phyloP scores from a whole-genome alignment of 2,113 vertebrate genomes.

The Neoarius graeffei region DNA sequence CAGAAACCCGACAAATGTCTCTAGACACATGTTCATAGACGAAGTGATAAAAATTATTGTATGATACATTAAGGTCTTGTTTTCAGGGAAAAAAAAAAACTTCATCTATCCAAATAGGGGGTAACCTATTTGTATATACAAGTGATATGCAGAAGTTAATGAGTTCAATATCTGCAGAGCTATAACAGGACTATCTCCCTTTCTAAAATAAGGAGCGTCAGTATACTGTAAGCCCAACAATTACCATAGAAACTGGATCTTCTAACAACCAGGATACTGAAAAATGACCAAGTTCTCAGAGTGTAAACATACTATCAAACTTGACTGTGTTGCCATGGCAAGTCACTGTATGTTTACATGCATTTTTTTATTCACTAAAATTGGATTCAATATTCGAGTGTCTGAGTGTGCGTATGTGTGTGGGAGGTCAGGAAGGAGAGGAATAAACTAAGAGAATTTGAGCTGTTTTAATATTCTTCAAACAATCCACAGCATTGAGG shows the following conservation, averaged over 20 bases:
- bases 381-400: slow-evolving; percentile 37
- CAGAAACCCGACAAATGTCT: neutral
- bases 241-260: slow-evolving; percentile 58
- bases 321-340: slow-evolving; percentile 51
- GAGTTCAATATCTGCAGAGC: slow-evolving; percentile 38
- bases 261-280: slow-evolving; percentile 49
- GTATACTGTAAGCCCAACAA: slow-evolving; percentile 48
- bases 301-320: slow-evolving; percentile 55
- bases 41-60: neutral
- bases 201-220: slow-evolving; percentile 31
- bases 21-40: neutral
- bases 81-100: neutral
- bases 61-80: neutral
- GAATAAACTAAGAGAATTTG: slow-evolving; percentile 12
- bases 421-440: neutral
- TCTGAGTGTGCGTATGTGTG: slow-evolving; percentile 21
- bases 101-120: neutral
- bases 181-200: slow-evolving; percentile 19
- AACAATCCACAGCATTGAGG: slow-evolving; percentile 27
- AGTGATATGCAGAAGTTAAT: slow-evolving; percentile 22
- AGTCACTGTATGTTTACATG: slow-evolving; percentile 50
- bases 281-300: slow-evolving; percentile 46
- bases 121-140: neutral
- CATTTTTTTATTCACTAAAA: slow-evolving; percentile 48
- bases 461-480: slow-evolving; percentile 25